Evolutionary conservation across 2,113 vertebrate genomes (phyloP).

Genomic region (Balaenoptera acutorostrata): DNA sequence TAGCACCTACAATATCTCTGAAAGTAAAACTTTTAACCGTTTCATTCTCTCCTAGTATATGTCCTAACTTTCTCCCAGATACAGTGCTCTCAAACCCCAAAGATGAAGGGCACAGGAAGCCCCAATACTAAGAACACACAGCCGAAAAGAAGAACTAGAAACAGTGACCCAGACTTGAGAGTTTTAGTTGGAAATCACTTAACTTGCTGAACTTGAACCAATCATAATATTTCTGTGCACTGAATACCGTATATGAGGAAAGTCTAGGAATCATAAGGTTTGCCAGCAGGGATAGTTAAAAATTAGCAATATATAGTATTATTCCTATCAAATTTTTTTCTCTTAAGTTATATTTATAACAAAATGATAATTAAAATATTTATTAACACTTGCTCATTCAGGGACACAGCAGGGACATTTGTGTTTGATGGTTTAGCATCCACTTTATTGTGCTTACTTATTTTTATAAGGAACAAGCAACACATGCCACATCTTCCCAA

Average conservation of each 20-base stretch:
- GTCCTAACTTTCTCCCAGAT: slow-evolving; percentile 5
- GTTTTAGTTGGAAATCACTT: slow-evolving; percentile 25
- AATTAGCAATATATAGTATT: slow-evolving; percentile 66
- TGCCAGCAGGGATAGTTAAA: slow-evolving; percentile 49
- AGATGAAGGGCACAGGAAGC: neutral
- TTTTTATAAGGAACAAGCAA: slow-evolving; percentile 25
- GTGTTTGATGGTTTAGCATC: slow-evolving; percentile 75
- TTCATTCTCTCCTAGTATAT: neutral
- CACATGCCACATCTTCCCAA: slow-evolving; percentile 30
- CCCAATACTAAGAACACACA: neutral
- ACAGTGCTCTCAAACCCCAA: neutral
- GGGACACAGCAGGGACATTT: slow-evolving; percentile 64
- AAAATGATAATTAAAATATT: slow-evolving; percentile 78
- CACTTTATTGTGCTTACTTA: slow-evolving; percentile 73
- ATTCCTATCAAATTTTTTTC: slow-evolving; percentile 67
- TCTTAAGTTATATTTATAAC: slow-evolving; percentile 78
- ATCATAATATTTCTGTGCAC: slow-evolving; percentile 46
- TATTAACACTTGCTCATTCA: slow-evolving; percentile 73
- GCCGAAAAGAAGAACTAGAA: slow-evolving; percentile 38
- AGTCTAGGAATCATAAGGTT: slow-evolving; percentile 42
- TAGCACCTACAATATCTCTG: slow-evolving; percentile 77
- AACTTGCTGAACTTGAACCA: slow-evolving; percentile 32
- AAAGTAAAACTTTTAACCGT: slow-evolving; percentile 49
- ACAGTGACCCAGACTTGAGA: slow-evolving; percentile 15
- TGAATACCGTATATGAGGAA: slow-evolving; percentile 49